Base-by-base conservation (phyloP, 2,797 vertebrate genomes). In the Mormyrus hasselquistii region DNA sequence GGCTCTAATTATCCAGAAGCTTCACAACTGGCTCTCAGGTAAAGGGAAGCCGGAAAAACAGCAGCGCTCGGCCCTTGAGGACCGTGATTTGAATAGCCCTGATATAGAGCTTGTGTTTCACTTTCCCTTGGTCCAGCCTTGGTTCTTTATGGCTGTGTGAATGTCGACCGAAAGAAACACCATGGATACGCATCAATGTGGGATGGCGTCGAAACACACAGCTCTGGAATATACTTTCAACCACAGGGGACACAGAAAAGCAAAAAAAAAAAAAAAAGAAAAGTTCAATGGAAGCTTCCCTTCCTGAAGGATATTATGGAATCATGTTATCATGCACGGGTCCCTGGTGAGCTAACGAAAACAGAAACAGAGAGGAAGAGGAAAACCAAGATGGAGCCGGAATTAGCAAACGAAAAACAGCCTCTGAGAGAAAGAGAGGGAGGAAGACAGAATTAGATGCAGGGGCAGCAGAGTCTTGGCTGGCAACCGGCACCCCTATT, bases 391-490 rank as follows among this genome's bases (percentile, higher is more conserved):
- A 57, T 79, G 86, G 52, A 87, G 87, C 62, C 44, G 4, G 22
- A 88, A 88, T 69, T 65, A 88, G 86, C 87, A 25, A 62, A 69
- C n/a, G 44, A 49, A 47, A 34, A 73, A 69, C 65, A 69, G 65
- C 65, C 65, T 34, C 65, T 34, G 65, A 50, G 29, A 69, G 62
- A 73, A 14, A 14, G 41, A 88, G 44, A 88, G 22, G 9, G 22
- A 47, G 44, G n/a, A 69, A 29, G 59, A 88, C n/a, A 49, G 44
- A 65, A 69, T 29, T 69, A 69, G 44, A 88, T 73, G 87, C 22
- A 88, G 59, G 55, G 57, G 41, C 85, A 86, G 25, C 14, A 86
- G 25, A 29, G 34, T 88, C 44, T 50, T 50, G 87, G 87, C 62
- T n/a, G 65, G 62, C 10, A 88, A 49, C 41, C 87, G 44, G 59